Base-by-base conservation (phyloP, 2,113 vertebrate species). In the Mixornis gularis region DNA sequence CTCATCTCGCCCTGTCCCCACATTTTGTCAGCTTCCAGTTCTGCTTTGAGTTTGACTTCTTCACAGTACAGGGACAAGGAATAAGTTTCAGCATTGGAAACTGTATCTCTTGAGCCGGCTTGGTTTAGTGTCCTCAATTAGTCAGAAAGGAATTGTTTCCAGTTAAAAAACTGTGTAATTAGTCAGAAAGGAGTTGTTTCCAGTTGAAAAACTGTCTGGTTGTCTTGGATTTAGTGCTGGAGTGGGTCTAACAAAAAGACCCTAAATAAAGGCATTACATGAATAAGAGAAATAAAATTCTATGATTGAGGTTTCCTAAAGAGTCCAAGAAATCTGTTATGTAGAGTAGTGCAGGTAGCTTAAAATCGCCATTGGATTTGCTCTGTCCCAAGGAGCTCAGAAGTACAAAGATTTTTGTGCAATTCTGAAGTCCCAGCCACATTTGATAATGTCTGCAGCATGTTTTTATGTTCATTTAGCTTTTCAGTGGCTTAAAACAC, bases 1-100 rank as follows among this genome's bases (percentile, higher is more conserved):
- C 41, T 72, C 1, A 2, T 13, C 8, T 6, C 1, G 9, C 13
- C 9, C 30, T 1, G 0, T 7, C 16, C 26, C 13, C 13, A 2
- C 3, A 4, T 38, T 66, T 78, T 83, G 25, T 71, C 32, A n/a
- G 18, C 48, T 80, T 88, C 62, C 29, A 85, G 3, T 70, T 66
- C 38, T 77, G 65, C 53, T 78, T 84, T 82, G 80, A 86, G 27
- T 78, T 83, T 73, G 9, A 55, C 38, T 77, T 79, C 12, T 77
- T 66, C 18, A 2, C 55, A 73, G 34, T 41, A 34, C 16, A 40
- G 52, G 26, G 59, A 40, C 40, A 44, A 77, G 49, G 72, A 68
- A 10, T 44, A 49, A 18, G 46, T 60, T 80, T 83, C 44, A 48
- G 43, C 22, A 10, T 12, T 46, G 26, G 44, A 64, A 87, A 41